These are phyloP conservation scores for Dusona sp. DNA, from an alignment of 2,888 invertebrate species.

Conservation along the genomic window DNA sequence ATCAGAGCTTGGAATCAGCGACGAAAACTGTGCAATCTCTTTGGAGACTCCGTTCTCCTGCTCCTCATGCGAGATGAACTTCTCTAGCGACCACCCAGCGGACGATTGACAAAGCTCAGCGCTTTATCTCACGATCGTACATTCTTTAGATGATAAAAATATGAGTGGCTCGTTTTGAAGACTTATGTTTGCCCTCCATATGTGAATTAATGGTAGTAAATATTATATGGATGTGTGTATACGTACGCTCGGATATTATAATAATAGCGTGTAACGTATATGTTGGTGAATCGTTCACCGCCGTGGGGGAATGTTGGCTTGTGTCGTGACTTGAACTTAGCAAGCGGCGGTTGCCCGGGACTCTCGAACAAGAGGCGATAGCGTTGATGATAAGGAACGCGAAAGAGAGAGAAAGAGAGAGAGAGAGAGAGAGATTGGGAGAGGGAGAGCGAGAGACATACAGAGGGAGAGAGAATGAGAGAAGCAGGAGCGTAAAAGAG, in stretches of 20 bases:
- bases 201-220: conserved; percentile 2
- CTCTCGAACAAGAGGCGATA: conserved; percentile 63
- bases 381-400: conserved; percentile 67
- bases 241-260: conserved; percentile 44
- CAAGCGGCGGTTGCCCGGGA: conserved; percentile 53
- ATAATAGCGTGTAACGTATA: conserved; percentile 55
- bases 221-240: conserved; percentile 23
- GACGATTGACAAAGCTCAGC: not conserved
- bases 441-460: conserved; percentile 37
- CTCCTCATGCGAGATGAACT: not conserved
- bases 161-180: not conserved
- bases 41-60: not conserved
- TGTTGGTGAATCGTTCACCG: conserved; percentile 36
- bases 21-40: not conserved
- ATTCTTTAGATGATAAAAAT: not conserved
- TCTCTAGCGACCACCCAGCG: not conserved
- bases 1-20: not conserved
- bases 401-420: conserved; percentile 51
- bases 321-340: conserved; percentile 66
- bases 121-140: not conserved
- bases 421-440: conserved; percentile 44
- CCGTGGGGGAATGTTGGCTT: conserved; percentile 66
- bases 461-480: conserved; percentile 48
- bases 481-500: conserved; percentile 19
- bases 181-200: not conserved